Evolutionary conservation across 2,113 vertebrate genomes (phyloP), one percentile per base, ranked within the genome.

Genomic region (Casuarius casuarius): DNA sequence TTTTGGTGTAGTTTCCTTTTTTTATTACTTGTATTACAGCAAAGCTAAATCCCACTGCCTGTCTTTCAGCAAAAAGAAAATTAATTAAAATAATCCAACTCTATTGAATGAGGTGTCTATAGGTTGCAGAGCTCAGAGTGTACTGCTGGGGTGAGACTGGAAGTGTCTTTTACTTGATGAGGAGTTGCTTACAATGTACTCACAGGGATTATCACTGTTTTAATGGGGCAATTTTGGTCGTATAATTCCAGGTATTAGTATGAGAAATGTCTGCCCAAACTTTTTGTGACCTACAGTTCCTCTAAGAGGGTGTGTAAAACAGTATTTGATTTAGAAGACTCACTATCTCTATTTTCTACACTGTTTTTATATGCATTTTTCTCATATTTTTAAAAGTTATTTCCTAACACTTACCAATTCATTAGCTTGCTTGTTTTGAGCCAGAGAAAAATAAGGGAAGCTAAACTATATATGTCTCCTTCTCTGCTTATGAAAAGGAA

Each of bases 401-500:
- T 79, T n/a, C 28, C 23, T 8, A 14, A 48, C 21, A 38, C 79
- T 61, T 79, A 58, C 52, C 85, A 87, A 71, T 92, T 73, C 61
- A 73, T 96, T 96, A 95, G 12, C 31, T 89, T 90, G 28, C 81
- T 89, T 92, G 18, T 87, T 75, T 44, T 87, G 58, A 96, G 79
- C 81, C 65, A 74, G 35, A 79, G 38, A 72, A 74, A 94, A 87
- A 23, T 20, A 58, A 78, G 62, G 8, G 5, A 70, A 80, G 38
- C n/a, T 74, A 49, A 81, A 78, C 10, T 61, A 19, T 2, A 1
- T 44, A 40, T 38, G 51, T 66, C 46, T 71, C 19, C 4, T 6
- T 58, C 8, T 73, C 12, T 44, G 9, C 15, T 75, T 72, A 66
- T 56, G 66, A 59, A 72, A 52, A 79, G 44, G 8, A 28, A 40